Percentiles rank a stretch among this genome's conserved stretches.
These are phyloP conservation scores for Mystacides longicornis DNA, from an alignment of 2,888 invertebrate species.

Conservation along the genomic window DNA sequence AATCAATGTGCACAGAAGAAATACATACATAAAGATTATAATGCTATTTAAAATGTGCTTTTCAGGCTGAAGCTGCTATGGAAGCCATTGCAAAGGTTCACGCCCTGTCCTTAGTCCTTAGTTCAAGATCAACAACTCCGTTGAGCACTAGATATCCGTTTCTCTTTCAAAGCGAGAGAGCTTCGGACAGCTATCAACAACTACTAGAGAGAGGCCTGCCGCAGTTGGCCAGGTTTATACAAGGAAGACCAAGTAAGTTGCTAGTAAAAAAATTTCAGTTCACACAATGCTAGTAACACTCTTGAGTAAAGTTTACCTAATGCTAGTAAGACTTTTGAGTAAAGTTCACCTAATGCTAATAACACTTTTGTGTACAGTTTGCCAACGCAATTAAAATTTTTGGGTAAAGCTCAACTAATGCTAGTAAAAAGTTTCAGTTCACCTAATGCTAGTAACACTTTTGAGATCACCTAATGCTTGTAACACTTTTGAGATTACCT, in stretches of 20 bases:
- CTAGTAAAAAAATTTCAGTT: conserved; percentile 28
- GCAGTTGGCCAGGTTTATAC: conserved; percentile 64
- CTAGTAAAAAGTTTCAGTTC: too few relatives aligned
- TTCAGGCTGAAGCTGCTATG: conserved; percentile 60
- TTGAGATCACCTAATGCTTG: too few relatives aligned
- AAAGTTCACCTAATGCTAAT: too few relatives aligned
- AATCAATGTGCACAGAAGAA: not conserved
- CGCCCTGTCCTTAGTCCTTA: conserved; percentile 59
- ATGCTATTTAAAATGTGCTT: not conserved
- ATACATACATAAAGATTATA: not conserved
- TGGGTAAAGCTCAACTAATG: too few relatives aligned
- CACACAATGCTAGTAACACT: too few relatives aligned
- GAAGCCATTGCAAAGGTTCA: conserved; percentile 66
- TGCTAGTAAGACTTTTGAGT: too few relatives aligned
- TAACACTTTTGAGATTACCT: too few relatives aligned
- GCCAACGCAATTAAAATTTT: too few relatives aligned
- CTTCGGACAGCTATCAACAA: conserved; percentile 73
- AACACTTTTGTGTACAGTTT: too few relatives aligned
- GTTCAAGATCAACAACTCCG: conserved; percentile 33
- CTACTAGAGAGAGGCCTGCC: conserved; percentile 70
- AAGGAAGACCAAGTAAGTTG: conserved; percentile 56
- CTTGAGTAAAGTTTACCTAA: too few relatives aligned
- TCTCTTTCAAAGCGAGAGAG: conserved; percentile 69
- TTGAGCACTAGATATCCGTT: conserved; percentile 50
- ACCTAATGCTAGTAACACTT: too few relatives aligned